Evolutionary conservation across 2,113 vertebrate species (phyloP), one percentile per base, ranked within the genome.

Genomic region (Chaetodon trifascialis): DNA sequence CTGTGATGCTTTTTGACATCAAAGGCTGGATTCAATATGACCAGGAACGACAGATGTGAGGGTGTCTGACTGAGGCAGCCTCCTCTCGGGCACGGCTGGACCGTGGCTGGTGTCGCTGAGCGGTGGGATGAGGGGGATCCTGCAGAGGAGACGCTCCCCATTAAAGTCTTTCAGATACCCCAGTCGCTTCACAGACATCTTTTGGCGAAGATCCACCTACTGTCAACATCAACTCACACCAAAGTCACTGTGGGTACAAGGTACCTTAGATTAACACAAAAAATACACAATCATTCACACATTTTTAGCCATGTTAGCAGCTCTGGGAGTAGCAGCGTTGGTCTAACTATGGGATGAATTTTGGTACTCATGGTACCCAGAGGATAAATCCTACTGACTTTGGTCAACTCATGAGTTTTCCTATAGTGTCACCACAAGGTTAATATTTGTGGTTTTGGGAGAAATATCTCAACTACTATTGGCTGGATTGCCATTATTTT

Each of bases 1-100:
- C 4, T 49, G 19, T 42, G 38, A 56, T 49, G 44, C 25, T 58
- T 65, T 47, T 15, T 19, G 15, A 85, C 72, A 76, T 79, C 56
- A 86, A 79, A 77, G 49, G 60, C 25, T 38, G 15, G n/a, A 46
- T 75, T 78, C 79, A 52, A 78, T 58, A 81, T 38, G 68, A 72
- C 34, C 47, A 70, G 58, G 78, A 65, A 55, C 73, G 64, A 34
- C 76, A 79, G 59, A 76, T 79, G 12, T 51, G 68, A 68, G 72
- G 7, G 69, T 38, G 75, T 69, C 46, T 62, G 79, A 15, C 14
- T 52, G 67, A 64, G 52, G 47, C 55, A 5, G 9, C 46, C 51
- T 78, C 58, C 49, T 82, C 66, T 69, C 34, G 19, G 66, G 64
- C 11, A 54, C 11, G 17, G 23, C 58, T 56, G 62, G 47, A 69